phyloP scores from a whole-genome alignment of 2,888 invertebrate genomes.

The Lasioglossum villosulum region DNA sequence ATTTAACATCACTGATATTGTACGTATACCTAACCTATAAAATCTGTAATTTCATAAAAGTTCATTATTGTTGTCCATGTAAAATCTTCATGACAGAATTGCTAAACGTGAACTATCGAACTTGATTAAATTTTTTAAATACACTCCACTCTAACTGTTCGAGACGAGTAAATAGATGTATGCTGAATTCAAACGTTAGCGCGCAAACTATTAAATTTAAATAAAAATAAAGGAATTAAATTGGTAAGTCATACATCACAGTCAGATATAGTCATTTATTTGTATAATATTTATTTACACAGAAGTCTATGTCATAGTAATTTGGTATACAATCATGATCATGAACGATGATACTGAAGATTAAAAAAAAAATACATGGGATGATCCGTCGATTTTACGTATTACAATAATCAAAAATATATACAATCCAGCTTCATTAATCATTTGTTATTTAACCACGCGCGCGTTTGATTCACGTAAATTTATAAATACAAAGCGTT shows the following conservation, averaged over 20 bases:
- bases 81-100: not conserved
- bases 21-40: not conserved
- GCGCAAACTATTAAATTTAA: not conserved
- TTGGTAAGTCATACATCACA: too few species aligned
- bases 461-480: not conserved
- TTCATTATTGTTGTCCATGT: not conserved
- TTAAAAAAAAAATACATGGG: not conserved
- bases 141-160: not conserved
- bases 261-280: constrained; percentile 33
- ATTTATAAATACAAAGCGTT: not conserved
- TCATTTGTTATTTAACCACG: not conserved
- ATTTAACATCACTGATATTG: not conserved
- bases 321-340: constrained; percentile 5
- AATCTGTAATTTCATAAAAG: not conserved
- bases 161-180: not conserved
- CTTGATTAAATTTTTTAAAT: not conserved
- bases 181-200: not conserved
- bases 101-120: not conserved
- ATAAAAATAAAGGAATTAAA: not conserved
- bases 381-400: not conserved
- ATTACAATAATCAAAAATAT: not conserved
- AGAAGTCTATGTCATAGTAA: constrained; percentile 34
- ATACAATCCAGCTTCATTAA: not conserved
- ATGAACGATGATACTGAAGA: constrained; percentile 14
- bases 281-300: constrained; percentile 43